These are phyloP conservation scores for Chironex yamaguchii DNA, from an alignment of 30 jellyfish, hydroid and myxozoan species.

Conservation along the genomic window DNA sequence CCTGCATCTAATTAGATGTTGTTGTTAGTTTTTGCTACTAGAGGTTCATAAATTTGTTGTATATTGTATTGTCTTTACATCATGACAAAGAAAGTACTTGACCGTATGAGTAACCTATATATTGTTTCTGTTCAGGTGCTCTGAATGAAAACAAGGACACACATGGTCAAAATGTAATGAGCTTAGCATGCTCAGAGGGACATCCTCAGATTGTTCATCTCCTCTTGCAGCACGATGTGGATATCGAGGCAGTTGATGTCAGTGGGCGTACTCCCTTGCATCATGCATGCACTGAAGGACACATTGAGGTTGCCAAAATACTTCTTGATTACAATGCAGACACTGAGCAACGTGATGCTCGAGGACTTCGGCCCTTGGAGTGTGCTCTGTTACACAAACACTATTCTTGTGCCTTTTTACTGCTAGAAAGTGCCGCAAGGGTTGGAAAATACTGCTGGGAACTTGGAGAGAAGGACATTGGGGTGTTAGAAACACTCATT, in stretches of 20 bases:
- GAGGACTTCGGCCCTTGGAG: conserved; percentile 51
- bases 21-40: too few species aligned
- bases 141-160: conserved; percentile 20
- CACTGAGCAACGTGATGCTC: conserved; percentile 20
- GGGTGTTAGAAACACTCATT: conserved; percentile 35
- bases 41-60: too few species aligned
- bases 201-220: conserved; percentile 30
- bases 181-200: conserved; percentile 53
- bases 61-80: too few species aligned
- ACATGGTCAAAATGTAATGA: conserved; percentile 40
- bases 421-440: conserved; percentile 55
- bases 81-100: too few species aligned
- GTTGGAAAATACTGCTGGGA: conserved; percentile 41
- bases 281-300: conserved; percentile 55
- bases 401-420: conserved; percentile 14
- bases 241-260: conserved; percentile 31
- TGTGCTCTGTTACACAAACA: conserved; percentile 29
- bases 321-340: conserved; percentile 52
- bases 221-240: conserved; percentile 48
- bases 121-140: neutral
- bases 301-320: conserved; percentile 12
- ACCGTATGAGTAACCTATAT: too few species aligned
- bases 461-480: conserved; percentile 33
- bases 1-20: too few species aligned
- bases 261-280: conserved; percentile 39